Evolutionary conservation across 2,113 vertebrate species (phyloP).

Genomic region (Turnix velox): DNA sequence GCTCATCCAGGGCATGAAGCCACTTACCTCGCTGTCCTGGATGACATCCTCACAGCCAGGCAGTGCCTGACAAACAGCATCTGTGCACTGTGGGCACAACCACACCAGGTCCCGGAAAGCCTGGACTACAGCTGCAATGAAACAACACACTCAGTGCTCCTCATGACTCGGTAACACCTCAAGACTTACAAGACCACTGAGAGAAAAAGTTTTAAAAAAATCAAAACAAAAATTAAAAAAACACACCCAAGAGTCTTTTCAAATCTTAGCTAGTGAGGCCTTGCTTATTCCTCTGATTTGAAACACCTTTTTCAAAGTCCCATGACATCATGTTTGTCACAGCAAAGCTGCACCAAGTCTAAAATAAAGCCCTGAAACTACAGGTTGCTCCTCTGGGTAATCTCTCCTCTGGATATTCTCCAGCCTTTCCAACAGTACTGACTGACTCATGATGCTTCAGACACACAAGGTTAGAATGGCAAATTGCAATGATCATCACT

Average conservation of each 20-base stretch:
- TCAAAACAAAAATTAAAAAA: rapidly evolving
- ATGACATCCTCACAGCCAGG: conserved; percentile 85
- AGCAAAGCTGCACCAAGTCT: neutral
- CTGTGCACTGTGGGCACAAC: conserved; percentile 88
- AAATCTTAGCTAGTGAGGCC: neutral
- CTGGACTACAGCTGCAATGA: conserved; percentile 83
- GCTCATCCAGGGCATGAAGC: neutral
- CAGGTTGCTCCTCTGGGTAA: neutral
- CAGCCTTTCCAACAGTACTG: neutral
- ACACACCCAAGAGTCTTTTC: neutral
- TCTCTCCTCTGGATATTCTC: neutral
- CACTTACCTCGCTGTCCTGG: conserved; percentile 86
- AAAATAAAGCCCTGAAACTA: neutral
- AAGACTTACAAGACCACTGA: neutral
- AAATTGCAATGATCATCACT: neutral
- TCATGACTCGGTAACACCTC: no score
- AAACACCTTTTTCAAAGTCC: neutral
- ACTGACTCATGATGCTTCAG: conserved; percentile 30
- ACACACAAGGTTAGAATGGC: neutral
- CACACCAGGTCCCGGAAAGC: conserved; percentile 91
- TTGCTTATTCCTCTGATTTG: neutral
- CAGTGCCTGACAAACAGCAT: conserved; percentile 81
- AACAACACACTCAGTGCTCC: neutral
- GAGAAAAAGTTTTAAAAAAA: neutral
- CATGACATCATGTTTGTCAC: neutral